Evolutionary conservation across 1,140 invertebrate species (phyloP).

Genomic region (Zaprionus camerounensis): DNA sequence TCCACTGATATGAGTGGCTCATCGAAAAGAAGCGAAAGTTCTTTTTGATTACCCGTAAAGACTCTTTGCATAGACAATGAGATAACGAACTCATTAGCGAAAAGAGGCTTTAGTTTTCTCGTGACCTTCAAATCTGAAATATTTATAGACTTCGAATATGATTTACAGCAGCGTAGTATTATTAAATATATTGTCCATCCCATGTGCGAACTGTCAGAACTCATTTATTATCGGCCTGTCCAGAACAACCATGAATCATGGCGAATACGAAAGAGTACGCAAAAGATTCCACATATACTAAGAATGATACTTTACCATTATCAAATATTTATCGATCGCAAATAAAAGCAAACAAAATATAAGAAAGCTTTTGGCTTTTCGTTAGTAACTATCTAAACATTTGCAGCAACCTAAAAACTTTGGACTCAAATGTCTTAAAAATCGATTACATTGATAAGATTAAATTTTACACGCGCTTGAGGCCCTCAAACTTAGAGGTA

Average conservation of each 20-base stretch:
- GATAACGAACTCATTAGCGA: conserved; percentile 29
- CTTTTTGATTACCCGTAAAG: conserved; percentile 8
- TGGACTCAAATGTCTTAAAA: conserved; percentile 46
- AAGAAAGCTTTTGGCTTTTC: background rate
- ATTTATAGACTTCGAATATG: background rate
- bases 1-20: conserved; percentile 16
- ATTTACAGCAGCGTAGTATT: background rate
- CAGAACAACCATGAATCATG: conserved; percentile 49
- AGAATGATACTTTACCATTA: conserved; percentile 13
- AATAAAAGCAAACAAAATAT: conserved; percentile 23
- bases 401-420: conserved; percentile 4
- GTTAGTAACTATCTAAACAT: background rate
- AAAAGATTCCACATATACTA: background rate
- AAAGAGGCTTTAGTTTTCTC: conserved; percentile 7
- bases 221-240: conserved; percentile 42
- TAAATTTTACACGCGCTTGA: conserved; percentile 6
- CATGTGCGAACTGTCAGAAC: conserved; percentile 1
- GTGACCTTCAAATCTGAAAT: conserved; percentile 8
- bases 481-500: background rate
- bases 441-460: conserved; percentile 59
- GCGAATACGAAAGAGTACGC: conserved; percentile 13
- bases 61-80: background rate
- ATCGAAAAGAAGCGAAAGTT: conserved; percentile 22
- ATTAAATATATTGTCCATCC: background rate
- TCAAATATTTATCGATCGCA: conserved; percentile 25